Percentiles rank a stretch among this genome's conserved stretches.
Conservation (phyloP, 1,140 invertebrate genomes). For the Drosophila guanche region DNA sequence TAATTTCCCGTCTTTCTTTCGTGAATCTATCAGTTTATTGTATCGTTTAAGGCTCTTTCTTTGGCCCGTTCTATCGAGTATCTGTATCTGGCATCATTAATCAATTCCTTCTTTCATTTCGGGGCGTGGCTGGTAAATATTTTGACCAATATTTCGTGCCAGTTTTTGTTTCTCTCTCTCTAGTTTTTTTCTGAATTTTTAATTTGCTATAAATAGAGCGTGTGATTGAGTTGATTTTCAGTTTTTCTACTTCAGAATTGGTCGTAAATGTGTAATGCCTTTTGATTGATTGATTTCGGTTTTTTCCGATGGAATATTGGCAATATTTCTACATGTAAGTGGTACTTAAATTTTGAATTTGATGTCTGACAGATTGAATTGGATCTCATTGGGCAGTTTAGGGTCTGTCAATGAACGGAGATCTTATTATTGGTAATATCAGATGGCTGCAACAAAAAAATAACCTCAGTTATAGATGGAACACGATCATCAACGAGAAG, state of each 20-base stretch:
- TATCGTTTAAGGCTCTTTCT: conserved; percentile 61
- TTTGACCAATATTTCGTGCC: conserved; percentile 76
- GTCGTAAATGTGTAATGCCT: conserved; percentile 58
- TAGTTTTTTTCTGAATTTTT: conserved; percentile 62
- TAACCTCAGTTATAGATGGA: conserved; percentile 41
- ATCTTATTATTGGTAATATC: conserved; percentile 18
- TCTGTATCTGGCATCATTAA: conserved; percentile 48
- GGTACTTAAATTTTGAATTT: conserved; percentile 33
- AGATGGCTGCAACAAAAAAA: conserved; percentile 13
- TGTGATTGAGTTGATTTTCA: conserved; percentile 60
- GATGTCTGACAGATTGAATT: conserved; percentile 59
- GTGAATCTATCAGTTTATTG: conserved; percentile 44
- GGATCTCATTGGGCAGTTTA: conserved; percentile 16
- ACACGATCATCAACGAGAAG: conserved; percentile 32
- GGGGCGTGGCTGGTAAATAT: conserved; percentile 69
- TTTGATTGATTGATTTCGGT: conserved; percentile 68
- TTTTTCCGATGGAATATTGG: conserved; percentile 22
- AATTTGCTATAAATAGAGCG: conserved; percentile 79
- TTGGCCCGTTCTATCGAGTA: conserved; percentile 27
- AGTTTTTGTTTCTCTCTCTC: conserved; percentile 57
- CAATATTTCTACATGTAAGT: conserved; percentile 32
- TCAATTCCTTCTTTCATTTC: conserved; percentile 44
- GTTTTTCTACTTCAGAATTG: conserved; percentile 10
- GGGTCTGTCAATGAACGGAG: conserved; percentile 5
- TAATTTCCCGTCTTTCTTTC: conserved; percentile 27